Evolutionary conservation across 2,113 vertebrate species (phyloP), one percentile per base, ranked within the genome.

Genomic region (Puntigrus tetrazona): DNA sequence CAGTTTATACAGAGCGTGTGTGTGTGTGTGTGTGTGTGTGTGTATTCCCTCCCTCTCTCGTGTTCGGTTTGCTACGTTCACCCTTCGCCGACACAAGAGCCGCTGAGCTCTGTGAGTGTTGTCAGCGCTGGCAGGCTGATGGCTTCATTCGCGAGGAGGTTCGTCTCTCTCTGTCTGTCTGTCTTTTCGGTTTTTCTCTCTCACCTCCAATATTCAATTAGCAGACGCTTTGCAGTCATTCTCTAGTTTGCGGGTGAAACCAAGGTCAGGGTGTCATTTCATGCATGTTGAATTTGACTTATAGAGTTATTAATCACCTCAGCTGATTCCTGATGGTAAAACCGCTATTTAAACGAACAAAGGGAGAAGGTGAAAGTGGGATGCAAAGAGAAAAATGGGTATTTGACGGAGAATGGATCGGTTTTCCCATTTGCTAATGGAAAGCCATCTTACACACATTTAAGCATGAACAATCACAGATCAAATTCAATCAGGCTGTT

Each of bases 221-320:
- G 90, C 87, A 85, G 70, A 86, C 85, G 82, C 65, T 85, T 79
- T 79, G 86, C 61, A 84, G 88, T 87, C 78, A 87, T 79, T 86
- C 85, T 84, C 61, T 76, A 82, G 84, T 85, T 78, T 59, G 31
- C 20, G 87, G 80, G 89, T 90, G 84, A 92, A 84, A 84, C 86
- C 63, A 90, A 92, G 91, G 91, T 92, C 87, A 90, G 83, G 9
- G 55, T 63, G 83, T 86, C 86, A 89, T 90, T 92, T 90, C 86
- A 87, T 87, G 89, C 87, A 87, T 86, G 90, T 91, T 88, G 85
- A 85, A 86, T 88, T 86, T 90, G 89, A 92, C 84, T 90, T 90
- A 91, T 88, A 90, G 80, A 87, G 88, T 82, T 91, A 92, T 92
- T 93, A 91, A 89, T 90, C 90, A 86, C 86, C 82, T 88, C 87